Percentiles rank a stretch among this genome's conserved stretches.
Conservation (phyloP, 1,140 invertebrate species). For the Wasmannia auropunctata region DNA sequence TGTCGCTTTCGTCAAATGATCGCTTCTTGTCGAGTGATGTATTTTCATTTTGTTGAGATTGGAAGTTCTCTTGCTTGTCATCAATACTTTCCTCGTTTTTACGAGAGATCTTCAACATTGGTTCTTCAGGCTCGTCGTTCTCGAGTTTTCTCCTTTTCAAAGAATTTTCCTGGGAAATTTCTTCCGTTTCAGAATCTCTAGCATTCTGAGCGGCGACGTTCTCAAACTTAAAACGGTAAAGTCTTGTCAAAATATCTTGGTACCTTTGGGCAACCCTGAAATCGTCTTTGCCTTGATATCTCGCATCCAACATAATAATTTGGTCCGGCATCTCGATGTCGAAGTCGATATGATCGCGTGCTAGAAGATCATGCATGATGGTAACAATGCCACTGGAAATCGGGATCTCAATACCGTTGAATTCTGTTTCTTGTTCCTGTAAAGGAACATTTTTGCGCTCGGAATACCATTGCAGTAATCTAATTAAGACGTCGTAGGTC, state of each 20-base stretch:
- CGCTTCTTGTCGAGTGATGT: not conserved
- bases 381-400: conserved; percentile 79
- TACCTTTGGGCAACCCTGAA: conserved; percentile 84
- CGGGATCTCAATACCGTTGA: conserved; percentile 72
- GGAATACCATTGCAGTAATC: conserved; percentile 74
- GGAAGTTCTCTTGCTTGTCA: not conserved
- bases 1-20: not conserved
- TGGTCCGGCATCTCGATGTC: conserved; percentile 87
- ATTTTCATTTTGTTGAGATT: not conserved
- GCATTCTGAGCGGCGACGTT: conserved; percentile 2
- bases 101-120: not conserved
- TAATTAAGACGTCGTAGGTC: conserved; percentile 76
- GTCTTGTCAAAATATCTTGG: conserved; percentile 78
- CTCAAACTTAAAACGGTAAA: conserved; percentile 68
- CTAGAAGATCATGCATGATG: conserved; percentile 77
- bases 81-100: not conserved
- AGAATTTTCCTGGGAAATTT: not conserved
- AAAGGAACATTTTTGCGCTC: not conserved
- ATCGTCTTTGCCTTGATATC: conserved; percentile 85
- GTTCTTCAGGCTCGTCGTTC: not conserved
- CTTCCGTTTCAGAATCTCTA: not conserved
- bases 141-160: not conserved
- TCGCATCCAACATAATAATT: conserved; percentile 87
- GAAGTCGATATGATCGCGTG: conserved; percentile 81
- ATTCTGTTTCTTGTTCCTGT: not conserved